Percentiles rank a stretch among this genome's conserved stretches.
Conservation (phyloP, 2,888 invertebrate species). For the Drosophila putrida region DNA sequence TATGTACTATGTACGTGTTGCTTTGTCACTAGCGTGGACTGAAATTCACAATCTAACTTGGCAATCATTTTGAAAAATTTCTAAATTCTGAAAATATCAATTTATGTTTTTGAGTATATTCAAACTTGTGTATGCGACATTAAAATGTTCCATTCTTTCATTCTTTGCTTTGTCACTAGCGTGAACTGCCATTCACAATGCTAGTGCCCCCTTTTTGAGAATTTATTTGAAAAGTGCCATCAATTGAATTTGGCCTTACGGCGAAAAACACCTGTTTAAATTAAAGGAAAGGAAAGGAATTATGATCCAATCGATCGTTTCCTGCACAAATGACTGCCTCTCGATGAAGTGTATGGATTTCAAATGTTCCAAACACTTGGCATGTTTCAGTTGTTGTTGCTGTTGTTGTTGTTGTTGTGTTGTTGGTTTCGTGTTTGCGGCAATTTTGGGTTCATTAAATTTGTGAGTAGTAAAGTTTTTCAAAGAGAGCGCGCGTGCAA, state of each 20-base stretch:
- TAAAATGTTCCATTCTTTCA: too few relatives aligned
- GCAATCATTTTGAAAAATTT: too few relatives aligned
- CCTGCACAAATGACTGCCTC: not conserved
- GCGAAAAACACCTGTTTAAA: constrained; percentile 1
- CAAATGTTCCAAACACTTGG: constrained; percentile 22
- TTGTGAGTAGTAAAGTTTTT: constrained; percentile 20
- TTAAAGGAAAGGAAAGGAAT: constrained; percentile 2
- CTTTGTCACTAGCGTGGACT: too few relatives aligned
- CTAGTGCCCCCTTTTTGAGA: too few relatives aligned
- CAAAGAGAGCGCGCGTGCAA: constrained; percentile 35
- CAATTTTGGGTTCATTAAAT: constrained; percentile 51
- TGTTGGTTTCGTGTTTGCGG: constrained; percentile 49
- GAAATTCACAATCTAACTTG: too few relatives aligned
- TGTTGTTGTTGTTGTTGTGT: constrained; percentile 7
- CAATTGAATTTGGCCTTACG: not conserved
- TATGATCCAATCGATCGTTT: constrained; percentile 6
- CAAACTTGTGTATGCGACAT: too few relatives aligned
- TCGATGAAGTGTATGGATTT: constrained; percentile 2
- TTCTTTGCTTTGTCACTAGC: too few relatives aligned
- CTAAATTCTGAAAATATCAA: too few relatives aligned
- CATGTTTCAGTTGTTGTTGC: constrained; percentile 43
- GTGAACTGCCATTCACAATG: too few relatives aligned
- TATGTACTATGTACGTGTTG: too few relatives aligned
- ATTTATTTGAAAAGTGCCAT: too few relatives aligned
- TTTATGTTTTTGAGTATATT: too few relatives aligned